These are phyloP conservation scores for Phymanthus crucifer DNA, from an alignment of 92 coral and sea anemone species.

Conservation along the genomic window DNA sequence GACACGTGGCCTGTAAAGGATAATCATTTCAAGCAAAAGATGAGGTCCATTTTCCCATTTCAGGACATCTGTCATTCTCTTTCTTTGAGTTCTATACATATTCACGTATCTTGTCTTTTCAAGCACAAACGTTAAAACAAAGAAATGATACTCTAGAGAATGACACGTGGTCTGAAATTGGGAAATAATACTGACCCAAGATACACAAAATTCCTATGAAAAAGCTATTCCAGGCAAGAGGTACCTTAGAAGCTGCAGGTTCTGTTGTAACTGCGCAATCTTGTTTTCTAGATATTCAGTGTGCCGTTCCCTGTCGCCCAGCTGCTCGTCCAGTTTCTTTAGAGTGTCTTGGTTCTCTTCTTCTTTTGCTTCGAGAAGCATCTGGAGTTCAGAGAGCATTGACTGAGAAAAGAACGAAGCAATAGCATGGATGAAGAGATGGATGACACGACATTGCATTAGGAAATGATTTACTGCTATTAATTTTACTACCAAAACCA, in stretches of 20 bases:
- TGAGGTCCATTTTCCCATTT: too few species aligned
- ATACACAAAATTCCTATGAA: too few species aligned
- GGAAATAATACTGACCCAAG: too few species aligned
- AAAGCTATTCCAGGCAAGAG: neutral
- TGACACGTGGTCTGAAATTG: too few species aligned
- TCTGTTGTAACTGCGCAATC: conserved; percentile 81
- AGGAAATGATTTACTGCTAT: neutral
- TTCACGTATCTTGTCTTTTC: too few species aligned
- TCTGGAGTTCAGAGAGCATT: conserved; percentile 63
- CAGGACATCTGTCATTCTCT: too few species aligned
- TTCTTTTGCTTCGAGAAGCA: conserved; percentile 27
- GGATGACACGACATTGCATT: conserved; percentile 10
- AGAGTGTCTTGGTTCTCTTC: conserved; percentile 27
- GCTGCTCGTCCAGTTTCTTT: conserved; percentile 38
- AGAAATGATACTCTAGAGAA: too few species aligned
- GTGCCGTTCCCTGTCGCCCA: conserved; percentile 40
- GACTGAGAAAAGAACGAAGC: conserved; percentile 36
- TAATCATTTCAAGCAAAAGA: too few species aligned
- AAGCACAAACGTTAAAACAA: too few species aligned
- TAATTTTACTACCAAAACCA: too few species aligned
- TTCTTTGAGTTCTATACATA: too few species aligned
- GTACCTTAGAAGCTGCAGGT: conserved; percentile 72
- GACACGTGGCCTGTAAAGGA: too few species aligned
- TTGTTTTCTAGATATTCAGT: conserved; percentile 65
- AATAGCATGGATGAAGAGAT: conserved; percentile 28